Evolutionary conservation across 2,888 invertebrate species (phyloP).

Genomic region (Lordiphosa fenestrarum): DNA sequence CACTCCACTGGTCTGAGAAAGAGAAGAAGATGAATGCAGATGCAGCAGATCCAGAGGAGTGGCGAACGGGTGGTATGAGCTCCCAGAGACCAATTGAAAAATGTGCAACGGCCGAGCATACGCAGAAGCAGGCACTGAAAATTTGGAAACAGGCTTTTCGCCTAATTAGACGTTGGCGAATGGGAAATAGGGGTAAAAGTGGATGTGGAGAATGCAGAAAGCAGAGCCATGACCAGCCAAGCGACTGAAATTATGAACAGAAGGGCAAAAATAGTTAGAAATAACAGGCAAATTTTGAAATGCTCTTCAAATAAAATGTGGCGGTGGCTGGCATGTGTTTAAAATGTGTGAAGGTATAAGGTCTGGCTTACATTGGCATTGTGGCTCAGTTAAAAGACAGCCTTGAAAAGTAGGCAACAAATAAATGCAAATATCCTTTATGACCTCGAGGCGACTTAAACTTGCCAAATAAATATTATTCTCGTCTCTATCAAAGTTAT

Average conservation of each 20-base stretch:
- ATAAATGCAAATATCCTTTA: too few species aligned
- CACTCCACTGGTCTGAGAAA: constrained; percentile 19
- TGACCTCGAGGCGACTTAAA: too few species aligned
- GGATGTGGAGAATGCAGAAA: constrained; percentile 11
- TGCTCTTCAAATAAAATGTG: not conserved
- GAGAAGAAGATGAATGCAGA: constrained; percentile 64
- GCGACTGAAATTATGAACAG: constrained; percentile 48
- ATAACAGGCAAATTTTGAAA: not conserved
- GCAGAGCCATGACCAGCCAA: constrained; percentile 41
- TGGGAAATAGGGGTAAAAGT: constrained; percentile 30
- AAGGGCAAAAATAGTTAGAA: constrained; percentile 14
- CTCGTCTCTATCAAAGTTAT: too few species aligned
- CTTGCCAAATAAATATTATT: too few species aligned
- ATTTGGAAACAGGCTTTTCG: constrained; percentile 73
- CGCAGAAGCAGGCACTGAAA: constrained; percentile 42
- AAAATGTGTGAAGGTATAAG: too few species aligned
- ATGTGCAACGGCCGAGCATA: constrained; percentile 63
- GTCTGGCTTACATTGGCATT: too few species aligned
- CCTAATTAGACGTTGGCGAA: constrained; percentile 64
- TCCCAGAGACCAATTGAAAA: constrained; percentile 69
- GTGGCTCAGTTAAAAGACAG: too few species aligned
- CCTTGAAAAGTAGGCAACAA: too few species aligned
- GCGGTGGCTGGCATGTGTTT: not conserved
- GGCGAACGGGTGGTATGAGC: constrained; percentile 2
- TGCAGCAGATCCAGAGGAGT: too few species aligned